phyloP scores from a whole-genome alignment of 2,797 vertebrate genomes.

The Buphagus erythrorhynchus region DNA sequence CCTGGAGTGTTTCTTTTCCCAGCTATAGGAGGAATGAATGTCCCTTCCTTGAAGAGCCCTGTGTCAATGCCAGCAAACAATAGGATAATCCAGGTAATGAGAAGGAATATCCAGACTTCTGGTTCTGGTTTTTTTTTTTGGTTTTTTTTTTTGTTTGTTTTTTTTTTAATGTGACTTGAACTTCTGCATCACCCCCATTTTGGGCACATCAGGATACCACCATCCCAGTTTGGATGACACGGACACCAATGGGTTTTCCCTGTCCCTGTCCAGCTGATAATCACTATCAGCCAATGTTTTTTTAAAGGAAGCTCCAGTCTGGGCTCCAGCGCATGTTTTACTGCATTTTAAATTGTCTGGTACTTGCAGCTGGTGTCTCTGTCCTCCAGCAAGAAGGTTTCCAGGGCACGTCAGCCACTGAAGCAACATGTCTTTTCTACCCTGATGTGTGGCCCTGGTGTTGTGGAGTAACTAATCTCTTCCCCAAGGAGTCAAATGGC shows the following conservation, averaged over 20 bases:
- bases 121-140: neutral
- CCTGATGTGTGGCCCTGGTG: neutral
- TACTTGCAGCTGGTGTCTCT: neutral
- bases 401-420: neutral
- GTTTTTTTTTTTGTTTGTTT: too few relatives aligned
- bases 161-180: neutral
- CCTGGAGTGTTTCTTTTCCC: neutral
- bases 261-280: neutral
- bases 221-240: neutral
- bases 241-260: fast-evolving
- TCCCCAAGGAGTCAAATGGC: neutral
- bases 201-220: neutral
- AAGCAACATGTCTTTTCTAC: neutral
- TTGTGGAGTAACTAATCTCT: neutral
- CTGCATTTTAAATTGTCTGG: neutral
- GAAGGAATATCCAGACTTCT: neutral
- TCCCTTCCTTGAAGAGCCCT: neutral
- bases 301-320: neutral
- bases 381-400: neutral
- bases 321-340: neutral
- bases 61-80: neutral
- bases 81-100: neutral
- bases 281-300: neutral
- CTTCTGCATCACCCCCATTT: neutral
- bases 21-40: neutral